These are phyloP conservation scores for Gasterosteus aculeatus DNA, from an alignment of 2,113 vertebrate species.

Conservation along the genomic window DNA sequence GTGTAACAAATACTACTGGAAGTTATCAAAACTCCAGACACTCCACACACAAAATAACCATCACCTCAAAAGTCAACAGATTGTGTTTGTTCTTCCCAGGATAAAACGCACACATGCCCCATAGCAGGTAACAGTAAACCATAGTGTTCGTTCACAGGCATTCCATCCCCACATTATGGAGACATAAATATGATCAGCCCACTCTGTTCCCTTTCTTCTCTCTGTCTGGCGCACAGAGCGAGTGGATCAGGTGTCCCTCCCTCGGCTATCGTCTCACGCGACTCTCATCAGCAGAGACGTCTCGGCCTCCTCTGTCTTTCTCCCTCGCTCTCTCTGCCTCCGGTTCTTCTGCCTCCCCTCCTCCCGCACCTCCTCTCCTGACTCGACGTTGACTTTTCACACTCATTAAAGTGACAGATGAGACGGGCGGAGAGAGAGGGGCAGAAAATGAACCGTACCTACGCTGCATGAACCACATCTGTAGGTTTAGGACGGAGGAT, in stretches of 20 bases:
- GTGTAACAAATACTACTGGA: not conserved
- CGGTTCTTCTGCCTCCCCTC: not conserved
- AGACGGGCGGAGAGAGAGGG: constrained; percentile 7
- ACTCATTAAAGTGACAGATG: constrained; percentile 59
- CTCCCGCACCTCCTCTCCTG: not conserved
- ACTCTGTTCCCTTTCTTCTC: constrained; percentile 15
- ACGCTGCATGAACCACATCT: not conserved
- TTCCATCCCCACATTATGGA: constrained; percentile 19
- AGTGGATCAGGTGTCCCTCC: constrained; percentile 59
- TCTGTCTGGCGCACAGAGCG: constrained; percentile 15
- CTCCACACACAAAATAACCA: not conserved
- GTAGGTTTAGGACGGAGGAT: constrained; percentile 15
- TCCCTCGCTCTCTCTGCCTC: not conserved
- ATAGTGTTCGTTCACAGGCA: constrained; percentile 11
- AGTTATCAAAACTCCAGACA: not conserved
- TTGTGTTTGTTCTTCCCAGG: not conserved
- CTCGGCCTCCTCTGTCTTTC: constrained; percentile 24
- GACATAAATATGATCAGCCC: constrained; percentile 17
- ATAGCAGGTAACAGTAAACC: constrained; percentile 32
- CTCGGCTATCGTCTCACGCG: constrained; percentile 35
- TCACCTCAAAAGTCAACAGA: not conserved
- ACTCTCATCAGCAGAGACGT: constrained; percentile 47
- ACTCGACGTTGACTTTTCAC: constrained; percentile 33
- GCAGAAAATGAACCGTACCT: constrained; percentile 28
- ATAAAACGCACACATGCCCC: not conserved